These are phyloP conservation scores for Ypsolopha sequella DNA, from an alignment of 2,888 invertebrate genomes.

Conservation along the genomic window DNA sequence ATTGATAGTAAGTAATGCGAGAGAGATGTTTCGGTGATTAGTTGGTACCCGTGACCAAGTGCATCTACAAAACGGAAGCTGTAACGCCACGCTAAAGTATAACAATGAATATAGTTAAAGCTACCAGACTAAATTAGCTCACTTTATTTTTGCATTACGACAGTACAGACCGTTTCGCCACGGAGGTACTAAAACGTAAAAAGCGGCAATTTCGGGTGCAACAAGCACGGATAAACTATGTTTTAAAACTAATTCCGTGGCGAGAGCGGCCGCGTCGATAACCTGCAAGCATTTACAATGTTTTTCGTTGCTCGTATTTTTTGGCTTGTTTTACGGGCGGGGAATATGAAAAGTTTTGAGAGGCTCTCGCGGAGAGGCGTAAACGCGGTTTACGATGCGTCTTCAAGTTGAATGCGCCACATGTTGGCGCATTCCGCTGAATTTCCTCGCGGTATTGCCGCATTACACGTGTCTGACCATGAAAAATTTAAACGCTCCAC, in stretches of 20 bases:
- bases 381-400: conserved; percentile 68
- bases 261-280: conserved; percentile 44
- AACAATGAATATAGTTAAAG: conserved; percentile 1
- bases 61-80: conserved; percentile 4
- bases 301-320: conserved; percentile 67
- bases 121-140: conserved; percentile 23
- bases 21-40: conserved; percentile 11
- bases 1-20: conserved; percentile 5
- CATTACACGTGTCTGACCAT: conserved; percentile 66
- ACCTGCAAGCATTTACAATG: conserved; percentile 65
- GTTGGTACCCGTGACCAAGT: conserved; percentile 7
- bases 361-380: conserved; percentile 59
- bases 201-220: conserved; percentile 44
- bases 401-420: conserved; percentile 62
- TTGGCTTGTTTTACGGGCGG: conserved; percentile 63
- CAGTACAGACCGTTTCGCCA: conserved; percentile 19
- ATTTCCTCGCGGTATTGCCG: conserved; percentile 51
- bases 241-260: conserved; percentile 59
- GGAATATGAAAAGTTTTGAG: conserved; percentile 69
- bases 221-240: conserved; percentile 53
- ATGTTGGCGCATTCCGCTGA: conserved; percentile 51
- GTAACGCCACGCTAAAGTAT: background rate
- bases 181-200: conserved; percentile 29
- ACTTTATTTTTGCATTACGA: conserved; percentile 29
- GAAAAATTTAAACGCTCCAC: conserved; percentile 53